These are phyloP conservation scores for Siniperca obscura DNA, from an alignment of 2,797 vertebrate species.

Conservation along the genomic window DNA sequence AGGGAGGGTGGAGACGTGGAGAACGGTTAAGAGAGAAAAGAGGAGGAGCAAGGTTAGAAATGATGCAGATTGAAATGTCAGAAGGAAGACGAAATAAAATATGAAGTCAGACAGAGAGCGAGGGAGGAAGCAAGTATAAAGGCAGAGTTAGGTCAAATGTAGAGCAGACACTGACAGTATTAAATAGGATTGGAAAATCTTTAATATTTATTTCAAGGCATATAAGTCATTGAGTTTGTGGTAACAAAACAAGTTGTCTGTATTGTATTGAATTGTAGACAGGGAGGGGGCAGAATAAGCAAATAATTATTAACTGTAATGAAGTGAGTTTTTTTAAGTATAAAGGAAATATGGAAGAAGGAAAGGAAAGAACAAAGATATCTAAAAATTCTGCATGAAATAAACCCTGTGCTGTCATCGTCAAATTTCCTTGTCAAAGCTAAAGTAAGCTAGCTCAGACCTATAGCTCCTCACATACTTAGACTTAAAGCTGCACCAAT, in stretches of 20 bases:
- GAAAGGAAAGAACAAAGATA: not conserved
- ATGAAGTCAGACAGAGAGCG: not conserved
- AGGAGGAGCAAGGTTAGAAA: slow-evolving; percentile 38
- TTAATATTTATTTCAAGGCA: not conserved
- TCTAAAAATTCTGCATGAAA: not conserved
- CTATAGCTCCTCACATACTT: too few relatives aligned
- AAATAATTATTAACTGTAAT: not conserved
- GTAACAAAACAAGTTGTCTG: not conserved
- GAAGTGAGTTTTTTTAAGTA: not conserved
- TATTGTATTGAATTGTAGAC: too few relatives aligned
- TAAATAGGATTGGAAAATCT: not conserved
- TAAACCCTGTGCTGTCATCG: not conserved
- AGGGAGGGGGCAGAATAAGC: not conserved
- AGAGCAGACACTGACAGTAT: not conserved
- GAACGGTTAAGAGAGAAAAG: slow-evolving; percentile 45
- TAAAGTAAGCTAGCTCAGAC: not conserved
- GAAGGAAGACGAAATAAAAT: slow-evolving; percentile 9
- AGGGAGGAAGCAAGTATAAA: slow-evolving; percentile 1
- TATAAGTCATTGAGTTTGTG: not conserved
- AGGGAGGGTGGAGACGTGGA: slow-evolving; percentile 23
- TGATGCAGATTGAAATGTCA: slow-evolving; percentile 50
- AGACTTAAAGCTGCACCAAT: not conserved
- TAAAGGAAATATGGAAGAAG: not conserved
- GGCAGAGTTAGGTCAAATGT: slow-evolving; percentile 7
- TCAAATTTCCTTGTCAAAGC: not conserved